Evolutionary conservation across 2,797 vertebrate genomes (phyloP).

Genomic region (Sebastes itinus): DNA sequence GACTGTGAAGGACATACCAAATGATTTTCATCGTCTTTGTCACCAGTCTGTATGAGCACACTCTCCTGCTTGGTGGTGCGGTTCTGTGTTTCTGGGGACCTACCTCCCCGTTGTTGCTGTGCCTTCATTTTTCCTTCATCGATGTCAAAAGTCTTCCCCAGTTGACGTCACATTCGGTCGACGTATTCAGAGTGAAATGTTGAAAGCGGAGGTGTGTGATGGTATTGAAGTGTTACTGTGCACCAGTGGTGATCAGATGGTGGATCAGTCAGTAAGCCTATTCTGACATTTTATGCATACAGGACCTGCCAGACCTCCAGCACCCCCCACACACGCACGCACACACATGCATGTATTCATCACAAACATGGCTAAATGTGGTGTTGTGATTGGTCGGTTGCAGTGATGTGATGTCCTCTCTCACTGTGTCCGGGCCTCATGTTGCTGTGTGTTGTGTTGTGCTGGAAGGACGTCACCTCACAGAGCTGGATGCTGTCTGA

Average conservation of each 20-base stretch:
- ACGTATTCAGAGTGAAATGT: background rate
- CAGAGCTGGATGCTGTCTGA: background rate
- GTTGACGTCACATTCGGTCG: background rate
- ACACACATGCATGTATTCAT: background rate
- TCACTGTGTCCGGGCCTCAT: background rate
- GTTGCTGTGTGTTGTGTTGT: background rate
- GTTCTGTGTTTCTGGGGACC: background rate
- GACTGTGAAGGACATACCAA: background rate
- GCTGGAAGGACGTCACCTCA: background rate
- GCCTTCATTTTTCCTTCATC: background rate
- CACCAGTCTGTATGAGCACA: no score
- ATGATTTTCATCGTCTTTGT: no score
- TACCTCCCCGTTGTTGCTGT: background rate
- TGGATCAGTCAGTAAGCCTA: background rate
- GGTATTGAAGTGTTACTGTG: background rate
- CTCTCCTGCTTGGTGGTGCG: no score
- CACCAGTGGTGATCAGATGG: background rate
- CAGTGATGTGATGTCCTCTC: background rate
- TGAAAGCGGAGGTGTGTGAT: background rate
- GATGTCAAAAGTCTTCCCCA: background rate
- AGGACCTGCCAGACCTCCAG: background rate
- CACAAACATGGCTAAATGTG: background rate
- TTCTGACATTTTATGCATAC: constrained; percentile 22
- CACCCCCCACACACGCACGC: background rate
- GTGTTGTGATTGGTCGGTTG: background rate